Conservation (phyloP, 92 coral and sea anemone species). For the Nematostella vectensis region DNA sequence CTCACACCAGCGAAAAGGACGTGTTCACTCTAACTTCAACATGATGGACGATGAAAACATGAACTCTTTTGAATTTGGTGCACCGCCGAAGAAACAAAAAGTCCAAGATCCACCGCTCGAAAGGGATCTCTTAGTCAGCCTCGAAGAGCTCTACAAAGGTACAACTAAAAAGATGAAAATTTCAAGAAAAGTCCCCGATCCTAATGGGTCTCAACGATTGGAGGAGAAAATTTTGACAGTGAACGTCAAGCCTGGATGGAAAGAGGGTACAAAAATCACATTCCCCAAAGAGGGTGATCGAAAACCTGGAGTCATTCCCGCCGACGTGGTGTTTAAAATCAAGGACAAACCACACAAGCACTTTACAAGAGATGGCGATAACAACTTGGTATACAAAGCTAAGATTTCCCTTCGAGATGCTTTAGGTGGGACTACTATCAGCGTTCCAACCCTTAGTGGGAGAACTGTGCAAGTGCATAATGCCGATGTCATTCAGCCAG, state of each 20-base stretch:
- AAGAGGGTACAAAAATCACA: conserved; percentile 81
- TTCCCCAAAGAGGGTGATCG: conserved; percentile 78
- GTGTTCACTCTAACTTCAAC: not conserved
- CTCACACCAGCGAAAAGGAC: conserved; percentile 12
- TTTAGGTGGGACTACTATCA: conserved; percentile 48
- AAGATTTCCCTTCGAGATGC: conserved; percentile 80
- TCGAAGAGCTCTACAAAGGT: conserved; percentile 75
- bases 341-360: conserved; percentile 64
- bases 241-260: conserved; percentile 86
- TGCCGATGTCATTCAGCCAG: conserved; percentile 63
- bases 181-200: conserved; percentile 64
- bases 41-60: conserved; percentile 20
- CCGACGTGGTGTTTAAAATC: conserved; percentile 75
- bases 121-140: conserved; percentile 65
- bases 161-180: conserved; percentile 83
- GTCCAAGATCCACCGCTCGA: conserved; percentile 83
- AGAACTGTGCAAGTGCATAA: conserved; percentile 37
- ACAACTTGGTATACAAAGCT: conserved; percentile 67
- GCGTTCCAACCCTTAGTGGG: conserved; percentile 60
- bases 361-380: conserved; percentile 73
- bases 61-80: conserved; percentile 15
- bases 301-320: conserved; percentile 85
- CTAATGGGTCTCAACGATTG: conserved; percentile 32
- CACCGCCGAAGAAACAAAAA: conserved; percentile 50
- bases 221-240: conserved; percentile 85